Percentiles rank a stretch among this genome's conserved stretches.
phyloP scores from a whole-genome alignment of 2,113 vertebrate genomes.

The Capricornis sumatraensis region DNA sequence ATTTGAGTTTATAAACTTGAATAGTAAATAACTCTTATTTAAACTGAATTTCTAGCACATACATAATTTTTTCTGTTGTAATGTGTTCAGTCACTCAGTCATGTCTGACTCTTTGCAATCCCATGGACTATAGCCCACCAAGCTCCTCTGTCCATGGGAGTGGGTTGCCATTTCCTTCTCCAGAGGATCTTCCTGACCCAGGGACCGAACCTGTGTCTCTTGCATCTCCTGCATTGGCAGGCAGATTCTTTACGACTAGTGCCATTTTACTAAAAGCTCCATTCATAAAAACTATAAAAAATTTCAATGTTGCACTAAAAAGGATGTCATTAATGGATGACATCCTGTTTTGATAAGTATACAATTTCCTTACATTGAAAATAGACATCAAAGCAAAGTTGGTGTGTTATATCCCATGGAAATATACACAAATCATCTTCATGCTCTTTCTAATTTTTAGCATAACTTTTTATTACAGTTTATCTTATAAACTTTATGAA shows the following conservation, averaged over 20 bases:
- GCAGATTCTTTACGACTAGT: not conserved
- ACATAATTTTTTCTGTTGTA: not conserved
- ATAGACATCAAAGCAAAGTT: not conserved
- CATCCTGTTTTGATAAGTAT: not conserved
- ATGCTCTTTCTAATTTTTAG: not conserved
- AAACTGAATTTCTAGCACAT: not conserved
- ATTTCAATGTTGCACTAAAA: not conserved
- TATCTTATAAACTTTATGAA: not conserved
- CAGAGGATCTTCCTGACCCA: not conserved
- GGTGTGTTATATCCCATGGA: not conserved
- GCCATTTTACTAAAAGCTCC: not conserved
- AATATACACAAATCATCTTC: not conserved
- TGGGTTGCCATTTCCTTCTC: not conserved
- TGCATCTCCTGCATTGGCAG: not conserved
- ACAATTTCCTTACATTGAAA: not conserved
- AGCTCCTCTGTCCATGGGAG: not conserved
- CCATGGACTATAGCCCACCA: not conserved
- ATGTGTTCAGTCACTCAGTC: not conserved
- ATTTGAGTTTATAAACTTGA: constrained; percentile 21
- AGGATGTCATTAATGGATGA: not conserved
- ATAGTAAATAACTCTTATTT: not conserved
- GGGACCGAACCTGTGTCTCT: not conserved
- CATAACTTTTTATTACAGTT: not conserved
- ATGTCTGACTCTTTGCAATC: not conserved
- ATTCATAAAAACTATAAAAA: not conserved